Percentiles rank a stretch among this genome's conserved stretches.
Evolutionary conservation across 2,888 invertebrate species (phyloP).

Genomic region (Crocallis elinguaria): DNA sequence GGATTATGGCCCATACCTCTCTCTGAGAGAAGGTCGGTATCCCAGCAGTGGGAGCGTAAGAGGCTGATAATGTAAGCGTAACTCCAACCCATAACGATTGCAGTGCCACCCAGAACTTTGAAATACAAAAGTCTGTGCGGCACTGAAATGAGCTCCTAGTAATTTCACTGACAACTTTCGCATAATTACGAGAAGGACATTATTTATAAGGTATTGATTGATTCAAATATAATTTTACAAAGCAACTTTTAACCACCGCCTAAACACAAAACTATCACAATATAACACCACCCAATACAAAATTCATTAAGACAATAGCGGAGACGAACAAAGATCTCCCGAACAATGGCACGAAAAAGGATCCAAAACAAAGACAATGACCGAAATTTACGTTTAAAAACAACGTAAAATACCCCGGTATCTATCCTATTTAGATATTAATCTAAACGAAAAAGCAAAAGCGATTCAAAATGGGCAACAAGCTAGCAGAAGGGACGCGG

Average conservation of each 20-base stretch:
- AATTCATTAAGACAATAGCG: conserved; percentile 32
- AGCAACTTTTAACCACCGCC: neutral
- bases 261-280: conserved; percentile 27
- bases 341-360: conserved; percentile 32
- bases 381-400: conserved; percentile 84
- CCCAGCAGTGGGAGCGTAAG: no score
- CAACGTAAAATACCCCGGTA: conserved; percentile 83
- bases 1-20: no score
- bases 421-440: conserved; percentile 86
- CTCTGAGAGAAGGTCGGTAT: no score
- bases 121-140: no score
- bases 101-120: no score
- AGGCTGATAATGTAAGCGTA: no score
- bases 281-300: conserved; percentile 19
- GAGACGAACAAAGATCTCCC: conserved; percentile 31
- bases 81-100: no score
- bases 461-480: conserved; percentile 85
- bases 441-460: conserved; percentile 85
- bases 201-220: no score
- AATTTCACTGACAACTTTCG: no score
- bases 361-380: conserved; percentile 66
- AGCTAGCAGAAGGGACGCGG: conserved; percentile 83
- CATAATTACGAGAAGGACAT: no score
- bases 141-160: no score
- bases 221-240: neutral